Evolutionary conservation across 2,797 vertebrate species (phyloP).

Genomic region (Eulemur albifrons): DNA sequence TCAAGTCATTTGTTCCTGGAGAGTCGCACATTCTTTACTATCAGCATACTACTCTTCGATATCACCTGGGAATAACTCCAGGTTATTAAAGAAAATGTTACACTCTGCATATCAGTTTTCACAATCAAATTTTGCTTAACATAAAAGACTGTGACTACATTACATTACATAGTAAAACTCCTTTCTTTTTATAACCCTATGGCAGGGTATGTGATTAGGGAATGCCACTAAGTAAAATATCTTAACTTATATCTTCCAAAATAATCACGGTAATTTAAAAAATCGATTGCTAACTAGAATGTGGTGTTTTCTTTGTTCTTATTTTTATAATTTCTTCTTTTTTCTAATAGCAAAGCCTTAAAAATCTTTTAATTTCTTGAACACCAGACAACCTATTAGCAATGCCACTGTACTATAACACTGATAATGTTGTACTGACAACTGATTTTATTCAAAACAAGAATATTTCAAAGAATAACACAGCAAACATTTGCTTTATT

Average conservation of each 20-base stretch:
- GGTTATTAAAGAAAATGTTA: slow-evolving; percentile 78
- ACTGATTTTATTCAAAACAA: neutral
- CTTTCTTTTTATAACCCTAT: slow-evolving; percentile 65
- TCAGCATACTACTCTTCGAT: slow-evolving; percentile 37
- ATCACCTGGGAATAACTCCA: slow-evolving; percentile 72
- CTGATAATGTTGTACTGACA: neutral
- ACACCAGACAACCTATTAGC: neutral
- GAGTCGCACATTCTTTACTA: slow-evolving; percentile 59
- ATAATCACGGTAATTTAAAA: slow-evolving; percentile 26
- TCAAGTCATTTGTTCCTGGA: slow-evolving; percentile 57
- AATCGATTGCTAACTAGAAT: slow-evolving; percentile 5
- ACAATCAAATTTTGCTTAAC: slow-evolving; percentile 78
- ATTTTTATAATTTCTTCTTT: neutral
- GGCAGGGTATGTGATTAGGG: slow-evolving; percentile 22
- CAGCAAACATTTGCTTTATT: neutral
- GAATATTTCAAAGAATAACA: neutral
- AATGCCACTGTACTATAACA: neutral
- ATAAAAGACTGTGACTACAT: slow-evolving; percentile 70
- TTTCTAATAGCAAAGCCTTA: slow-evolving; percentile 40
- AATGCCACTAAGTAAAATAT: slow-evolving; percentile 45
- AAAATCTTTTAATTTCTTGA: slow-evolving; percentile 35
- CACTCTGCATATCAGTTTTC: slow-evolving; percentile 76
- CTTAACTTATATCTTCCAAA: slow-evolving; percentile 52
- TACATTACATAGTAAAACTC: slow-evolving; percentile 70
- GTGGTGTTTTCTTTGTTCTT: slow-evolving; percentile 38